Percentiles rank a stretch among this genome's conserved stretches.
These are phyloP conservation scores for Cataglyphis cursor DNA, from an alignment of 2,888 invertebrate genomes.

Conservation along the genomic window DNA sequence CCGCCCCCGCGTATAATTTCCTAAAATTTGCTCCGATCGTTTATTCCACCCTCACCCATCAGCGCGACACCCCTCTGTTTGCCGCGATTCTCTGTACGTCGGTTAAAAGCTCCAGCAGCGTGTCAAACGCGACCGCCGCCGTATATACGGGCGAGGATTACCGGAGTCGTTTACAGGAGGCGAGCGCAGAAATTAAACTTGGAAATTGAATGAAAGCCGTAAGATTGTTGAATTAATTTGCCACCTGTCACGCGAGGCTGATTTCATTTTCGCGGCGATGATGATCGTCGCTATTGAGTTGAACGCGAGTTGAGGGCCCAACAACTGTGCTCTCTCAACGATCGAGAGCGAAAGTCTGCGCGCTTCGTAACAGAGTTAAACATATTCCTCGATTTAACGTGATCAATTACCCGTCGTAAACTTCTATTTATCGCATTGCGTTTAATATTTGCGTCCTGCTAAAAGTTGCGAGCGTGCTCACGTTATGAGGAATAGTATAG, in stretches of 20 bases:
- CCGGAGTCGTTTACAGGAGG: slow-evolving; percentile 61
- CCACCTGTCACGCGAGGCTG: slow-evolving; percentile 63
- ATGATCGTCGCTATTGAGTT: slow-evolving; percentile 57
- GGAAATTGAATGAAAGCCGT: slow-evolving; percentile 63
- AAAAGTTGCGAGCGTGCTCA: slow-evolving; percentile 23
- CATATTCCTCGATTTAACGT: slow-evolving; percentile 45
- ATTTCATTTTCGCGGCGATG: slow-evolving; percentile 56
- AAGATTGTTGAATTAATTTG: slow-evolving; percentile 65
- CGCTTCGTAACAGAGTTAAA: slow-evolving; percentile 36
- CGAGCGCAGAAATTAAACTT: slow-evolving; percentile 68
- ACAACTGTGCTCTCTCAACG: slow-evolving; percentile 25
- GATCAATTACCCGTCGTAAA: slow-evolving; percentile 38
- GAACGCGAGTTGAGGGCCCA: slow-evolving; percentile 42
- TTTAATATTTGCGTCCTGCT: slow-evolving; percentile 26
- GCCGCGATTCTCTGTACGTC: slow-evolving; percentile 40
- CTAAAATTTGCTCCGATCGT: slow-evolving; percentile 42
- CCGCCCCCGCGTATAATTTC: slow-evolving; percentile 18
- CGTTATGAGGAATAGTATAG: neutral
- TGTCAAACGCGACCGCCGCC: slow-evolving; percentile 52
- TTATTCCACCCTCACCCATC: slow-evolving; percentile 27
- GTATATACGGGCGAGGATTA: slow-evolving; percentile 61
- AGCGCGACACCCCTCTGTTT: slow-evolving; percentile 41
- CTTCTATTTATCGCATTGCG: slow-evolving; percentile 11
- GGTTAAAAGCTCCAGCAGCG: slow-evolving; percentile 52
- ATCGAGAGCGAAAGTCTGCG: slow-evolving; percentile 52